Evolutionary conservation across 2,797 vertebrate genomes (phyloP).

Genomic region (Chrysolophus pictus): DNA sequence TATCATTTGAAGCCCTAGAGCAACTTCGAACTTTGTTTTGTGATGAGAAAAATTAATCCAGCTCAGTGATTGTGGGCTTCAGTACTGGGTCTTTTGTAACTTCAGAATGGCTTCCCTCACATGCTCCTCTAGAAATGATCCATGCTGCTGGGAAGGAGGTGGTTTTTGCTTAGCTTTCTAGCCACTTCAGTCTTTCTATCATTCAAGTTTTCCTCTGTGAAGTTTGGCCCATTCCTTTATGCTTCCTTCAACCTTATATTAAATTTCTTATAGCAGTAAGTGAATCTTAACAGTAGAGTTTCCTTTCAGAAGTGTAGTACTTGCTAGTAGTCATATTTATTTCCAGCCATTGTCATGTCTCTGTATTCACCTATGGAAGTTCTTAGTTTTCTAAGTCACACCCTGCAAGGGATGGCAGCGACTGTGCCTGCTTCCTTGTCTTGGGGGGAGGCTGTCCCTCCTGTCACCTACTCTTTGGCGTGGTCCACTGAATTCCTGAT

Average conservation of each 20-base stretch:
- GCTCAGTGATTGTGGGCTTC: not conserved
- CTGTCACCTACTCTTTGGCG: not conserved
- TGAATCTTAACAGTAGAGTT: not conserved
- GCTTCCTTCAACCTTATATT: not conserved
- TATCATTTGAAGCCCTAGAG: not conserved
- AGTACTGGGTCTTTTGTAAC: not conserved
- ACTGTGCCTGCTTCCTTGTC: not conserved
- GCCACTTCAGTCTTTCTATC: not conserved
- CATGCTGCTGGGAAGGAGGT: not conserved
- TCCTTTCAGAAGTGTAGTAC: not conserved
- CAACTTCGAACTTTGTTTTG: not conserved
- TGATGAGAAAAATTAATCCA: not conserved
- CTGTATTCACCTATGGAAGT: accelerated
- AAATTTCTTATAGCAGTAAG: not conserved
- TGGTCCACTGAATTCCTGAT: not conserved
- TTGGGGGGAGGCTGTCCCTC: not conserved
- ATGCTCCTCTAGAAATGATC: not conserved
- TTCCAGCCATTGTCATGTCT: not conserved
- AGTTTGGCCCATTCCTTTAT: not conserved
- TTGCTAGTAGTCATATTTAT: not conserved
- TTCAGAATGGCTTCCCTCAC: not conserved
- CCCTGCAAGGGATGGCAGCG: not conserved
- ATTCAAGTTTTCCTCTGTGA: not conserved
- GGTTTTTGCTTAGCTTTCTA: not conserved
- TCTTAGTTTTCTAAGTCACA: not conserved